Evolutionary conservation across 2,888 invertebrate genomes (phyloP), one percentile per base, ranked within the genome.

Genomic region (Harmothoe impar): DNA sequence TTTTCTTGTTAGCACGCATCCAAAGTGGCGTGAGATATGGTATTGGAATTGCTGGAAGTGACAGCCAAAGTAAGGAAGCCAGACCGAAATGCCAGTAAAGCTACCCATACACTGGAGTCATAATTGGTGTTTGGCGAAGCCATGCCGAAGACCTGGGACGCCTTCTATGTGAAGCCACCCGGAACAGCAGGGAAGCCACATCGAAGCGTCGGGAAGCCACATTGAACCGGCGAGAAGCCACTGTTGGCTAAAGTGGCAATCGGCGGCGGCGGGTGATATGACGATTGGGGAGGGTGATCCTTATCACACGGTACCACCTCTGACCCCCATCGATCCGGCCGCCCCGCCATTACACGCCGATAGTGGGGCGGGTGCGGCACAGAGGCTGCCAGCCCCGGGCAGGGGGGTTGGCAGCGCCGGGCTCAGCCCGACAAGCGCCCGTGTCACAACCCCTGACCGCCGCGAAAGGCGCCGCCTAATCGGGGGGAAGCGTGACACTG

Each of bases 381-480:
- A 35, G 15, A 0, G 7, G 17, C 35, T 81, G 81, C 81, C 81
- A 81, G 81, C 35, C 81, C 81, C 35, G 81, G 81, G 23, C 23
- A 33, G 23, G 81, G 7, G 3, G 35, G 7, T 81, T 81, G 81
- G 81, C 81, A 81, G 81, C 81, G 35, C 81, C 20, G 43, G 43
- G 81, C 81, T 35, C 81, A 35, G 35, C 43, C 81, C 81, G 33
- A 81, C 81, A 81, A 81, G 81, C 81, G 81, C 35, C 81, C 81
- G 81, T 81, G 81, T 81, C 81, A 43, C 81, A 81, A 81, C 81
- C 81, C 81, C 81, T 81, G 81, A 81, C 81, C 81, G 81, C 81
- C 81, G 81, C 72, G 72, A 33, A 33, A 12, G 23, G 35, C 15
- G 17, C 7, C 35, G 81, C 35, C 81, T 81, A 81, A 81, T 81